phyloP scores from a whole-genome alignment of 2,888 invertebrate species.

The Salpingus planirostris region DNA sequence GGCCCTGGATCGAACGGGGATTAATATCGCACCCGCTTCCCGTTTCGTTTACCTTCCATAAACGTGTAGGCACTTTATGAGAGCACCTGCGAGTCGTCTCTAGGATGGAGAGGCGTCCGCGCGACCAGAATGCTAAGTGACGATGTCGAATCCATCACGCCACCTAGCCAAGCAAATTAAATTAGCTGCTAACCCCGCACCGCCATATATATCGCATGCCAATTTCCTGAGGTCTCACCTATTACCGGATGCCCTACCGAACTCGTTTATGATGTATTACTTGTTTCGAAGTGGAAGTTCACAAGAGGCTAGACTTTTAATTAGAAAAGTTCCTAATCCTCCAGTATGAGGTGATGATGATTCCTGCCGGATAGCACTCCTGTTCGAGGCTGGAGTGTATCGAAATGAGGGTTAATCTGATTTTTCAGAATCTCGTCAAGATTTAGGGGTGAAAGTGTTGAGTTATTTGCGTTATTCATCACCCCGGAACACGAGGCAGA shows the following conservation, averaged over 20 bases:
- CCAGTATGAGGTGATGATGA: no score
- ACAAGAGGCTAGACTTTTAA: conserved; percentile 9
- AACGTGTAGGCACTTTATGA: conserved; percentile 26
- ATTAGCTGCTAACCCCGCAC: conserved; percentile 30
- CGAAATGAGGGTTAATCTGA: no score
- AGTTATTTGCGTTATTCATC: no score
- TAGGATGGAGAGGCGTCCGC: conserved; percentile 12
- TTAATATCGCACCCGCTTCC: conserved; percentile 14
- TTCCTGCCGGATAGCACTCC: no score
- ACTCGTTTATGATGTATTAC: conserved; percentile 19
- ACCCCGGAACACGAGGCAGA: no score
- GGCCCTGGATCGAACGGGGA: no score
- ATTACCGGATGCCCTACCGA: conserved; percentile 1
- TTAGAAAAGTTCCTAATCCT: conserved; percentile 9
- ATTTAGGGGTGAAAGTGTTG: no score
- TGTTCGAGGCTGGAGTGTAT: no score
- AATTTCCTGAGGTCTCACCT: conserved; percentile 28
- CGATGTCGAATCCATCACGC: conserved; percentile 30
- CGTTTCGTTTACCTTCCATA: conserved; percentile 24
- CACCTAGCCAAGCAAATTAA: conserved; percentile 30
- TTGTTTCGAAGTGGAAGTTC: conserved; percentile 14
- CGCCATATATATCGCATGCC: conserved; percentile 34
- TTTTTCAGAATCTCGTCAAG: no score
- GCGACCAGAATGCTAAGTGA: conserved; percentile 24
- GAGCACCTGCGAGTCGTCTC: conserved; percentile 11